Conservation (phyloP, 2,797 vertebrate genomes). For the Cyprinodon diabolis region DNA sequence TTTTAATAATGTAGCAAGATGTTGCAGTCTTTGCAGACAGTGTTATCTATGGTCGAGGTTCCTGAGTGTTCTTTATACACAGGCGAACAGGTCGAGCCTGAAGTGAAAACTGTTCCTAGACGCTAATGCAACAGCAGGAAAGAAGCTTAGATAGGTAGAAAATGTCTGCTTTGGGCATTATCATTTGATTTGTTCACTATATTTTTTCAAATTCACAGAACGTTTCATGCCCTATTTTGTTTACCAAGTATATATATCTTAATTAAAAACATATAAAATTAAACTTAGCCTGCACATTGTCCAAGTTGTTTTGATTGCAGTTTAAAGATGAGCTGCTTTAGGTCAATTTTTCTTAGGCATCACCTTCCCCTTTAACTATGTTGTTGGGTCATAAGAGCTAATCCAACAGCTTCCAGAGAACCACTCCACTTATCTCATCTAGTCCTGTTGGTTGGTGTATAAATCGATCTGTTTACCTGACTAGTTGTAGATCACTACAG, state of each 20-base stretch:
- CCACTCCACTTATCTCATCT: no score
- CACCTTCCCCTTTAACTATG: not conserved
- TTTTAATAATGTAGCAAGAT: conserved; percentile 71
- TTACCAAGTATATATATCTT: not conserved
- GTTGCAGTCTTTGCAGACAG: conserved; percentile 28
- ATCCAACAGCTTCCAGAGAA: no score
- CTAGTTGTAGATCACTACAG: no score
- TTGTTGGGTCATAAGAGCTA: not conserved
- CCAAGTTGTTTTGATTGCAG: not conserved
- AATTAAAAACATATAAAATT: not conserved
- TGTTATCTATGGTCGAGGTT: conserved; percentile 11
- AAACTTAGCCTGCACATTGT: not conserved
- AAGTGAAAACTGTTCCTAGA: conserved; percentile 42
- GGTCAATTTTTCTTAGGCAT: not conserved
- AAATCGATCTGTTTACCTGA: no score
- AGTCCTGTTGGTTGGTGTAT: no score
- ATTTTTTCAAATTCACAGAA: not conserved
- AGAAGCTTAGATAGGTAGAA: conserved; percentile 7
- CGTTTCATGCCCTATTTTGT: not conserved
- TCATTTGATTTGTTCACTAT: not conserved
- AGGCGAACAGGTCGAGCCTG: conserved; percentile 3
- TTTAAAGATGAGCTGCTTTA: not conserved
- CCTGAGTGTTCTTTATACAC: conserved; percentile 22
- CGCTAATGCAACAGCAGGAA: conserved; percentile 9
- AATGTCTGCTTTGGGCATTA: conserved; percentile 19